A percentile compares a stretch with the other conserved stretches of the same genome.
Evolutionary conservation across 2,797 vertebrate genomes (phyloP).

Genomic region (Alca torda): DNA sequence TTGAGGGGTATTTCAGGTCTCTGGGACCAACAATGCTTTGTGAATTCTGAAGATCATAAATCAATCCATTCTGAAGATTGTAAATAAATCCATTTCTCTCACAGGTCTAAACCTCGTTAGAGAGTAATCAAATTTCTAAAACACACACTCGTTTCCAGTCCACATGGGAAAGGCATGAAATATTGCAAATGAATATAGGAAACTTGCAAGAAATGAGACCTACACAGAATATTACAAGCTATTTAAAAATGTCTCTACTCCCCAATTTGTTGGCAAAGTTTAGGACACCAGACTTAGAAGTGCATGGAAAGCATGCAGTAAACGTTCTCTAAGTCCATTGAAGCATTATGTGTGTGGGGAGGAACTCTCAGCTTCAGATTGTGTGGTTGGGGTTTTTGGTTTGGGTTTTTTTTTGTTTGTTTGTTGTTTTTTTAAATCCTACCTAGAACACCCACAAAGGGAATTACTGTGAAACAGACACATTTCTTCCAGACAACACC

Average conservation of each 20-base stretch:
- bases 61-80: not conserved
- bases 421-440: not conserved
- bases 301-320: not conserved
- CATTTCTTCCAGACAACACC: not conserved
- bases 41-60: not conserved
- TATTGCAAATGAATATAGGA: not conserved
- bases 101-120: not conserved
- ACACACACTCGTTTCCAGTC: not conserved
- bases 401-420: too few relatives aligned
- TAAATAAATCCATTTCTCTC: not conserved
- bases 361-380: not conserved
- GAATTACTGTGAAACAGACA: not conserved
- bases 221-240: not conserved
- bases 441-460: not conserved
- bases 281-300: not conserved
- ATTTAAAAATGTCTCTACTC: not conserved
- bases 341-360: rapidly evolving
- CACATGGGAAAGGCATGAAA: not conserved
- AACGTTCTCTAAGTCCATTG: not conserved
- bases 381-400: not conserved
- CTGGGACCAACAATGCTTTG: not conserved
- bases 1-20: not conserved
- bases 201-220: not conserved
- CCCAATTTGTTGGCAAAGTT: not conserved
- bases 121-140: not conserved